Evolutionary conservation across 2,797 vertebrate genomes (phyloP), one percentile per base, ranked within the genome.

Genomic region (Percopsis omiscomaycus): DNA sequence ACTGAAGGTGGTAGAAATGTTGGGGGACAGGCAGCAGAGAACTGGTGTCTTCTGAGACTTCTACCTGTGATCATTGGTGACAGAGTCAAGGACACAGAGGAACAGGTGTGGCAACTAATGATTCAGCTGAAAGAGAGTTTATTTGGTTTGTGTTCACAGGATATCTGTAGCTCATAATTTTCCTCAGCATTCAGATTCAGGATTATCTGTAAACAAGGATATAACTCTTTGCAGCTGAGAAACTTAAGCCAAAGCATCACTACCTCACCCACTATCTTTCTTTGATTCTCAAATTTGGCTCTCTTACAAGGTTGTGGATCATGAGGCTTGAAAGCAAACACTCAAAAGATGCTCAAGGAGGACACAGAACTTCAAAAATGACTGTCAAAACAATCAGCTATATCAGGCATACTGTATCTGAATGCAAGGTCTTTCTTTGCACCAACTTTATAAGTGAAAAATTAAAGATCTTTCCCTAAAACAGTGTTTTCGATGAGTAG

Each of bases 41-140:
- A 81, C 66, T 76, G 66, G 75, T 70, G 45, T 74, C 55, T 68
- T 3, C 58, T 82, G 55, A 66, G 70, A 53, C 79, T 81, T 49
- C 53, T 78, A 5, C 69, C 69, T 62, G 5, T 78, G 42, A 59
- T 75, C 58, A 73, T 61, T 45, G 61, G 74, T 69, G 68, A 77
- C 51, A 77, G 52, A 44, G 62, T 77, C 42, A 22, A 22, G 22
- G 49, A 69, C 56, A 32, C 53, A 53, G 2, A 37, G 46, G 68
- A 63, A 54, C 53, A 29, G 62, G 61, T 22, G 14, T 66, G 64
- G 32, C 32, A 66, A 53, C 49, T 53, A 3, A n/a, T 53, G 29
- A 57, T 56, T n/a, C 14, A n/a, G 32, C 13, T 65, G 28, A 57
- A 56, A 45, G 9, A 42, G 44, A 11, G 63, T 22, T 22, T 22